phyloP scores from a whole-genome alignment of 2,113 vertebrate genomes.

The Phaethornis superciliosus region DNA sequence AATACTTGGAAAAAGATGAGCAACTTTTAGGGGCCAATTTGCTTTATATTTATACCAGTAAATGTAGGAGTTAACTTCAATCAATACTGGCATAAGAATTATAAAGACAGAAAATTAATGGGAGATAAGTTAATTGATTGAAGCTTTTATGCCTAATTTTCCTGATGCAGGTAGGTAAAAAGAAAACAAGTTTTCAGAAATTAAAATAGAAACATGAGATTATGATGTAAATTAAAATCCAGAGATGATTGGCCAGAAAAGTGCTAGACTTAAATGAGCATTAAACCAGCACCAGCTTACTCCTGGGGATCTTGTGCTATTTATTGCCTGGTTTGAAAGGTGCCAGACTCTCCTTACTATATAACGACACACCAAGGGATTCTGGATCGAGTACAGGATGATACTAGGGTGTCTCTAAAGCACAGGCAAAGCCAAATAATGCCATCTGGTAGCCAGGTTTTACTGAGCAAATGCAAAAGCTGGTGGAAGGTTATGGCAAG shows the following conservation, averaged over 20 bases:
- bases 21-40: not conserved
- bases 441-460: conserved; percentile 67
- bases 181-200: not conserved
- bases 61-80: not conserved
- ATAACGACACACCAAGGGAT: conserved; percentile 48
- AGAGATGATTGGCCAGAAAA: conserved; percentile 39
- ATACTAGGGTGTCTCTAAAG: conserved; percentile 46
- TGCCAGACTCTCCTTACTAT: conserved; percentile 61
- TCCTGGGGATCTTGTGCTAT: conserved; percentile 14
- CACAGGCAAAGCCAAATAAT: conserved; percentile 39
- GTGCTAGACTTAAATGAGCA: conserved; percentile 54
- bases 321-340: conserved; percentile 60
- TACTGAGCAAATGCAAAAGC: conserved; percentile 15
- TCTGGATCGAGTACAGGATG: conserved; percentile 55
- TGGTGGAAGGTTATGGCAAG: conserved; percentile 54
- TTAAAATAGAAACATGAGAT: conserved; percentile 31
- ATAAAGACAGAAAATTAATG: not conserved
- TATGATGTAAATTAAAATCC: conserved; percentile 20
- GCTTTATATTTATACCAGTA: not conserved
- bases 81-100: not conserved
- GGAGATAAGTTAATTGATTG: not conserved
- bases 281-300: conserved; percentile 62
- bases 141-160: not conserved
- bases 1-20: not conserved
- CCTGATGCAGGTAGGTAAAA: not conserved